These are phyloP conservation scores for Scomberomorus guttatus DNA, from an alignment of 2,797 vertebrate genomes.

Conservation along the genomic window DNA sequence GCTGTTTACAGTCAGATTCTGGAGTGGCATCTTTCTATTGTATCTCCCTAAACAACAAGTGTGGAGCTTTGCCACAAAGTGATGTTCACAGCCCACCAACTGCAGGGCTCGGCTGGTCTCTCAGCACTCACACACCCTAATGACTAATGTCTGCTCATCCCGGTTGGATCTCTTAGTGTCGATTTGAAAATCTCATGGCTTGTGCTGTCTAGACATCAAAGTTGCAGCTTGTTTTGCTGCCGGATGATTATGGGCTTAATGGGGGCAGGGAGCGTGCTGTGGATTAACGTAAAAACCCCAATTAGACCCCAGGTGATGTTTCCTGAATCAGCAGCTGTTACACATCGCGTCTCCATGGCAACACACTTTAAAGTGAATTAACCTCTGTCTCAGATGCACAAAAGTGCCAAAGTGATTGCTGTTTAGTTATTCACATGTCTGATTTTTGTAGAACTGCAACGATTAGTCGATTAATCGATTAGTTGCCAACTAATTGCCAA, in stretches of 20 bases:
- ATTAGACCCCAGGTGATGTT: conserved; percentile 60
- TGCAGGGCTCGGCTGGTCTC: conserved; percentile 11
- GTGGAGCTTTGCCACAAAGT: conserved; percentile 43
- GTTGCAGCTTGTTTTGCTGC: conserved; percentile 51
- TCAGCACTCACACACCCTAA: neutral
- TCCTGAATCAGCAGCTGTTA: conserved; percentile 21
- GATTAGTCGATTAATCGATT: too few species aligned
- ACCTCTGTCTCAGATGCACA: neutral
- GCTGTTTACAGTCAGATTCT: neutral
- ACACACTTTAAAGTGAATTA: neutral
- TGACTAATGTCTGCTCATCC: conserved; percentile 26
- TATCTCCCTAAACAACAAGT: conserved; percentile 49
- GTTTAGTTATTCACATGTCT: neutral
- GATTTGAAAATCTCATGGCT: conserved; percentile 45
- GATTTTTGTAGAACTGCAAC: too few species aligned
- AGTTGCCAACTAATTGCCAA: too few species aligned
- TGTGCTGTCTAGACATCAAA: conserved; percentile 66
- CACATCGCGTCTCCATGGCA: conserved; percentile 1
- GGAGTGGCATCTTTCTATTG: neutral
- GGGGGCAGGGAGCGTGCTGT: conserved; percentile 38
- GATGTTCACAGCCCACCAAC: conserved; percentile 12
- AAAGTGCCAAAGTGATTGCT: neutral
- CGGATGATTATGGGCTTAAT: conserved; percentile 46
- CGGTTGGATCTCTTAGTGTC: neutral
- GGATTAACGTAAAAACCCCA: conserved; percentile 26